Base-by-base conservation (phyloP, 2,113 vertebrate species). In the Ciconia stormi region DNA sequence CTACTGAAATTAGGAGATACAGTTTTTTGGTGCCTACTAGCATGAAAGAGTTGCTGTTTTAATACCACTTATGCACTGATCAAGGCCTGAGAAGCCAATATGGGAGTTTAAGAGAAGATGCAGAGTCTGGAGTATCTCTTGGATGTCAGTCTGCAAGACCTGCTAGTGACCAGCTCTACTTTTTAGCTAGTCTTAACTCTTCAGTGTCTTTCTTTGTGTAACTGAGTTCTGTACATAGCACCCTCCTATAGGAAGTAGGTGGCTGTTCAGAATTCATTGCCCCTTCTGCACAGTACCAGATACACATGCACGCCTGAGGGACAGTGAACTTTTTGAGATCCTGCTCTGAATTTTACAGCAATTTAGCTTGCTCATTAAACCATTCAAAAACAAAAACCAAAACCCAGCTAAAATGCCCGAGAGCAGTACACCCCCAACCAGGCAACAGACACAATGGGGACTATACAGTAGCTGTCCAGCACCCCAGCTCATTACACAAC, bases 341-440 rank as follows among this genome's bases (percentile, higher is more conserved):
- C 83, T 95, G 80, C 73, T 94, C 89, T 93, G 83, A 95, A 92
- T 87, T 92, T 92, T 78, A 76, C 83, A 92, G 80, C 87, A 95
- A 76, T 89, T 95, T 93, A 82, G 29, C 53, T 82, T 82, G 53
- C 62, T 87, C 77, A 80, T 94, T 94, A 95, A 96, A 85, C 61
- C 25, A 72, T 63, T 85, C 52, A 59, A 72, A 94, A 82, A 2
- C 27, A 86, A 96, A 76, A 76, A 17, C 1, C 63, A 71, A 82
- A 96, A 91, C 30, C 46, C 80, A 82, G 69, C 88, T 84, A 91
- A 95, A 87, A 82, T 87, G 65, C 83, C 89, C 9, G 1, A 34
- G 62, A 89, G 78, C 84, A 73, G 46, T 69, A 93, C 70, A 87
- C 65, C 66, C 94, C 78, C 81, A 92, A 56, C 86, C 65, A 91